Evolutionary conservation across 2,113 vertebrate species (phyloP), one percentile per base, ranked within the genome.

Genomic region (Terrapene triunguis): DNA sequence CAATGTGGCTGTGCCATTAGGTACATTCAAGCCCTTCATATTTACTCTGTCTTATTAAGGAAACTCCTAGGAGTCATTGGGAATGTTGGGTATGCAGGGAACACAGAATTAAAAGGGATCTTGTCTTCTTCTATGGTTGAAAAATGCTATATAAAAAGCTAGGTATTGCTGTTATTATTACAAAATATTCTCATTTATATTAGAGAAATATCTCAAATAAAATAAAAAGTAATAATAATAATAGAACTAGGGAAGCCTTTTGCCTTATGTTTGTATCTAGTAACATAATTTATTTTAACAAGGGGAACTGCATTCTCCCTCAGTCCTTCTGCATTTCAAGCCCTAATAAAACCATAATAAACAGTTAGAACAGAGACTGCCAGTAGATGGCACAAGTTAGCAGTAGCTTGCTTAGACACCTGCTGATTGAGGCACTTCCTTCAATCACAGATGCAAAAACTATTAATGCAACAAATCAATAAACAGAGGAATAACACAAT

Each of bases 331-430:
- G 48, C 48, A 2, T 76, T n/a, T 10, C 21, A 14, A 22, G 29
- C 7, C 35, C 1, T 3, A 54, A 0, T 48, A 1, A 35, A 47
- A 1, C 4, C 4, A 1, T 0, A 0, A 5, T 1, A 17, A n/a
- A 42, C 79, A 2, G 81, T n/a, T 42, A 84, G n/a, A 87, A 82
- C 47, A 16, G 59, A 48, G 38, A 10, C 14, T 86, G 90, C 96
- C 98, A 92, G 98, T 96, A 98, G 98, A 91, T 96, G 98, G 98
- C 98, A 97, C 97, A 95, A 95, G 95, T 94, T 3, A 88, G 96
- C 97, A 48, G 82, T 12, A 5, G 42, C 93, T 96, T 48, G 4
- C 51, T 27, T n/a, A 0, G 10, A 16, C 55, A 44, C 44, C 13
- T 1, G 35, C 21, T 0, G 21, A 35, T 80, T 53, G 80, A 47